phyloP scores from a whole-genome alignment of 2,797 vertebrate genomes.

The Pseudochaenichthys georgianus region DNA sequence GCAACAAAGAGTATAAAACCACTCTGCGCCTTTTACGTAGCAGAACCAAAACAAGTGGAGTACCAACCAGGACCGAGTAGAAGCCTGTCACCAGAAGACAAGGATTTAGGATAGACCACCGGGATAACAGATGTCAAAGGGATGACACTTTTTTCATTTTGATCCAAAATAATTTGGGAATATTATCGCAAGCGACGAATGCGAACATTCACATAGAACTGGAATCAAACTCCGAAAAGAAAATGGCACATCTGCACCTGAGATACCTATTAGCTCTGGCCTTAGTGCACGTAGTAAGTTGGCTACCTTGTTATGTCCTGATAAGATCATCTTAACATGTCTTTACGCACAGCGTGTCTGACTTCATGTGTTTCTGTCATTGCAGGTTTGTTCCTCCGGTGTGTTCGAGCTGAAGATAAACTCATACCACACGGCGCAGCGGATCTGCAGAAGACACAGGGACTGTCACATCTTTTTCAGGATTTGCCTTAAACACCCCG shows the following conservation, averaged over 20 bases:
- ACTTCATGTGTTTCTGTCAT: neutral
- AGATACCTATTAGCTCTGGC: slow-evolving; percentile 72
- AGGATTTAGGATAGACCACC: slow-evolving; percentile 6
- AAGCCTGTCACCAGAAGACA: neutral
- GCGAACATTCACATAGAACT: slow-evolving; percentile 38
- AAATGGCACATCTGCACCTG: slow-evolving; percentile 76
- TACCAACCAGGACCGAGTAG: neutral
- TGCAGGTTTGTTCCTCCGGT: slow-evolving; percentile 85
- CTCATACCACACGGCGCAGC: slow-evolving; percentile 84
- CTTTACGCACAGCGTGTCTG: neutral
- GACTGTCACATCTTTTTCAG: slow-evolving; percentile 91
- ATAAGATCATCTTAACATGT: neutral
- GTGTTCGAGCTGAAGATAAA: slow-evolving; percentile 92
- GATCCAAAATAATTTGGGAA: slow-evolving; percentile 23
- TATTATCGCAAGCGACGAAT: slow-evolving; percentile 51
- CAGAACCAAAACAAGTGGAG: slow-evolving; percentile 63
- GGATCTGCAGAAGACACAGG: slow-evolving; percentile 77
- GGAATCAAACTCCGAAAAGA: slow-evolving; percentile 30
- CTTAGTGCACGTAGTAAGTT: slow-evolving; percentile 81
- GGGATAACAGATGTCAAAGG: slow-evolving; percentile 14
- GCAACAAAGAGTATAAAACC: slow-evolving; percentile 69
- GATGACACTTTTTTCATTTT: slow-evolving; percentile 46
- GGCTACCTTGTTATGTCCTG: neutral
- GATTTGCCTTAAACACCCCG: slow-evolving; percentile 89
- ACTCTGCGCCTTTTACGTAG: slow-evolving; percentile 45